These are phyloP conservation scores for Trilocha varians DNA, from an alignment of 2,888 invertebrate species.

Conservation along the genomic window DNA sequence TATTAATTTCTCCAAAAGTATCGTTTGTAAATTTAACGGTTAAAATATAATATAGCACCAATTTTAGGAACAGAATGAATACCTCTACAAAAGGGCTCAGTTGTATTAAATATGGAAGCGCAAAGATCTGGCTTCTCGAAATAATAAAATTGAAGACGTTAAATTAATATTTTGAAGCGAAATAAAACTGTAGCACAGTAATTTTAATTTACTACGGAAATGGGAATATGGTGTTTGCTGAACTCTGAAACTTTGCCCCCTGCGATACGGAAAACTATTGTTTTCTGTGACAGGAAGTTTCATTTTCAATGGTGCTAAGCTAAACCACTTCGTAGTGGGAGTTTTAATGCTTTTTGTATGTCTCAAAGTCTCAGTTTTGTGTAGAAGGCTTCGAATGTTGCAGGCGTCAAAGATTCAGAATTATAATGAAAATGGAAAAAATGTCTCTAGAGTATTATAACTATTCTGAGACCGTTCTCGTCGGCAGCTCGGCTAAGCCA, in stretches of 20 bases:
- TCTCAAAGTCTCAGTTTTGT: slow-evolving; percentile 1
- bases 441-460: slow-evolving; percentile 18
- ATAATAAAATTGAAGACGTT: not conserved
- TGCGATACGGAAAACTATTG: not conserved
- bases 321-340: slow-evolving; percentile 4
- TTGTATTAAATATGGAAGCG: not conserved
- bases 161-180: not conserved
- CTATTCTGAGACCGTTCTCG: slow-evolving; percentile 14
- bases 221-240: not conserved
- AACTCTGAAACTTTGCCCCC: not conserved
- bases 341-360: slow-evolving; percentile 6
- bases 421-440: slow-evolving; percentile 10
- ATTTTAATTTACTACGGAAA: not conserved
- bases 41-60: not conserved
- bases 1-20: not conserved
- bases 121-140: not conserved
- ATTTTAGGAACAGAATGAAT: not conserved
- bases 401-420: not conserved
- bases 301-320: slow-evolving; percentile 5
- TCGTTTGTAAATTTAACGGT: not conserved
- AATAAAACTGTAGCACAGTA: not conserved
- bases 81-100: not conserved
- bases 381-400: not conserved
- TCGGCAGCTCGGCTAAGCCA: not conserved
- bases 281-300: not conserved